Evolutionary conservation across 2,888 invertebrate species (phyloP).

Genomic region (Pomacea canaliculata): DNA sequence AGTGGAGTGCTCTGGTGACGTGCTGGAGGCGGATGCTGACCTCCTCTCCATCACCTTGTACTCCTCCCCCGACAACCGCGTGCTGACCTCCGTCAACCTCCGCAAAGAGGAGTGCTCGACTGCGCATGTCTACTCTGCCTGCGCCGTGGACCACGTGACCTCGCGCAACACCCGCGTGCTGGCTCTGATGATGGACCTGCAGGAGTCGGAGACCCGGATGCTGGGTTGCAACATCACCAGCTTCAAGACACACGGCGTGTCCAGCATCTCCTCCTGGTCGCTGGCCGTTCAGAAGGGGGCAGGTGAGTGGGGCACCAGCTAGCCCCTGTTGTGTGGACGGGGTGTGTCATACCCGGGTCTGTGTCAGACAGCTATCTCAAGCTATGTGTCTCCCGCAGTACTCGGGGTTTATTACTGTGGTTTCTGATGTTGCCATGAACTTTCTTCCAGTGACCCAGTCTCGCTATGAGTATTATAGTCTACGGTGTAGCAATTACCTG

Average conservation of each 20-base stretch:
- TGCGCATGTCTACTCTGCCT: slow-evolving; percentile 4
- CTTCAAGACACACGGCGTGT: neutral
- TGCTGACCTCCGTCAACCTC: slow-evolving; percentile 7
- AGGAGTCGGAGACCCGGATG: slow-evolving; percentile 5
- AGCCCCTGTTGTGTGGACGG: too few relatives aligned
- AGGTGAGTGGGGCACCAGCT: neutral
- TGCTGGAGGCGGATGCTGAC: slow-evolving; percentile 1
- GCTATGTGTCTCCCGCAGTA: too few relatives aligned
- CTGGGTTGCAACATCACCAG: slow-evolving; percentile 12
- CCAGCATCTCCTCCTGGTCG: slow-evolving; percentile 3
- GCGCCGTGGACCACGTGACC: neutral
- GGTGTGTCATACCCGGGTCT: too few relatives aligned
- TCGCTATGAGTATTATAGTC: too few relatives aligned
- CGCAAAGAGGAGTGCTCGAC: slow-evolving; percentile 7
- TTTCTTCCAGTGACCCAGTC: too few relatives aligned
- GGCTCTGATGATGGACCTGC: slow-evolving; percentile 5
- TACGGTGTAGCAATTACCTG: too few relatives aligned
- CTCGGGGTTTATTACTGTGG: too few relatives aligned
- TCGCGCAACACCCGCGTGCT: slow-evolving; percentile 11
- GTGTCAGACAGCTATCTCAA: too few relatives aligned
- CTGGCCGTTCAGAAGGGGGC: neutral
- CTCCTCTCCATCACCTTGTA: slow-evolving; percentile 6
- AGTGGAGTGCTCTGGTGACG: slow-evolving; percentile 8
- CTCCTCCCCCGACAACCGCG: neutral
- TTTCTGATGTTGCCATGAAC: too few relatives aligned